These are phyloP conservation scores for Ischnura elegans DNA, from an alignment of 2,888 invertebrate genomes.

Conservation along the genomic window DNA sequence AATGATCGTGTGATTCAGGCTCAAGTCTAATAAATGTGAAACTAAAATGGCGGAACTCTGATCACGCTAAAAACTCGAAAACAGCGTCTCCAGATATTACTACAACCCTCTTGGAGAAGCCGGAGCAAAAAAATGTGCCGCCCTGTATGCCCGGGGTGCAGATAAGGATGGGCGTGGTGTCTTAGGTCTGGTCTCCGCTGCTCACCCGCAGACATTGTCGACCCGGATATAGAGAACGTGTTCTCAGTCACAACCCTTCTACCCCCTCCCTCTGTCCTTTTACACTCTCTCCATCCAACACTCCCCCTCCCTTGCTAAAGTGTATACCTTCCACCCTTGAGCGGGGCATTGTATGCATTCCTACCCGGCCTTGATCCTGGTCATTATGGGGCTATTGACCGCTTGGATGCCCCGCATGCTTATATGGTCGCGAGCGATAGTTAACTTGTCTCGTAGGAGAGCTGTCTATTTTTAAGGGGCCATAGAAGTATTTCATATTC, in stretches of 20 bases:
- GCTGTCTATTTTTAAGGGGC: too few species aligned
- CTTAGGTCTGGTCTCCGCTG: background rate
- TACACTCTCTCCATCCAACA: too few species aligned
- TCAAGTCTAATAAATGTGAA: too few species aligned
- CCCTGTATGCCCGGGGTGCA: background rate
- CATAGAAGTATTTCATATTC: too few species aligned
- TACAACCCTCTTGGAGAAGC: too few species aligned
- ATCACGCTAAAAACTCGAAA: too few species aligned
- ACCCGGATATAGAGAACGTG: background rate
- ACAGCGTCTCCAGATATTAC: too few species aligned
- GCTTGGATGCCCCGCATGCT: background rate
- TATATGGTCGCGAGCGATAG: too few species aligned
- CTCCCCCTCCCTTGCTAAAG: background rate
- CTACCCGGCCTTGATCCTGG: background rate
- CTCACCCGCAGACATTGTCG: background rate
- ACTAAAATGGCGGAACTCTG: too few species aligned
- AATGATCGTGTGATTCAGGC: too few species aligned
- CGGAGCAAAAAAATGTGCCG: background rate
- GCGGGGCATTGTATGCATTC: background rate
- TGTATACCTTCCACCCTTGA: background rate
- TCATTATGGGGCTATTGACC: background rate
- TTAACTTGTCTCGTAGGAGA: too few species aligned
- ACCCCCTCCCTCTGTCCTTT: background rate
- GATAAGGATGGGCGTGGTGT: slow-evolving; percentile 11
- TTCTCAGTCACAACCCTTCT: background rate